These are phyloP conservation scores for Zaprionus ghesquierei DNA, from an alignment of 1,140 invertebrate species.

Conservation along the genomic window DNA sequence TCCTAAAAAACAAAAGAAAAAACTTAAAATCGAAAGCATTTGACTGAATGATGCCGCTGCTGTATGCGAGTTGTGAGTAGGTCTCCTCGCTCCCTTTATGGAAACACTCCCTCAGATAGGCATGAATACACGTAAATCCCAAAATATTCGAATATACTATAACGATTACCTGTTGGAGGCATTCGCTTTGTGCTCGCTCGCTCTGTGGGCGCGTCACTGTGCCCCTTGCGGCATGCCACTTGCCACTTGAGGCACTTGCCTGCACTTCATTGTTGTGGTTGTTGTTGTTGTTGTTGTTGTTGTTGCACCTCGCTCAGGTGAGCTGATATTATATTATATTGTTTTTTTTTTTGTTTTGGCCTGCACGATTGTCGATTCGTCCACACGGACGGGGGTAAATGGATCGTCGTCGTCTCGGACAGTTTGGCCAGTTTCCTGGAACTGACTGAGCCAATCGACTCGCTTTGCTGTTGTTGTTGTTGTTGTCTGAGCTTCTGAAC, in stretches of 20 bases:
- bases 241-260: conserved; percentile 34
- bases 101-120: conserved; percentile 40
- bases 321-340: conserved; percentile 45
- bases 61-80: conserved; percentile 13
- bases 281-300: conserved; percentile 2
- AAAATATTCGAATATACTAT: conserved; percentile 16
- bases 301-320: conserved; percentile 2
- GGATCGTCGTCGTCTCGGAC: conserved; percentile 47
- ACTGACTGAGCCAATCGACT: conserved; percentile 30
- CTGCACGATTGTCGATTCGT: conserved; percentile 27
- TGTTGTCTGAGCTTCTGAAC: conserved; percentile 48
- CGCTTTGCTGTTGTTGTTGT: conserved; percentile 19
- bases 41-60: conserved; percentile 26
- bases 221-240: conserved; percentile 26
- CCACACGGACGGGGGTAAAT: background rate
- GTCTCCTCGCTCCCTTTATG: background rate
- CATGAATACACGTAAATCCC: background rate
- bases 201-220: conserved; percentile 21
- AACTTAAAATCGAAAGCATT: conserved; percentile 54
- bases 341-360: conserved; percentile 6
- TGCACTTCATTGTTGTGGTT: too few relatives aligned
- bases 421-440: conserved; percentile 63
- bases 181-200: conserved; percentile 52
- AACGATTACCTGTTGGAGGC: conserved; percentile 51
- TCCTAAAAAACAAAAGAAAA: background rate